Evolutionary conservation across 1,140 invertebrate genomes (phyloP).

Genomic region (Cryptotermes secundus): DNA sequence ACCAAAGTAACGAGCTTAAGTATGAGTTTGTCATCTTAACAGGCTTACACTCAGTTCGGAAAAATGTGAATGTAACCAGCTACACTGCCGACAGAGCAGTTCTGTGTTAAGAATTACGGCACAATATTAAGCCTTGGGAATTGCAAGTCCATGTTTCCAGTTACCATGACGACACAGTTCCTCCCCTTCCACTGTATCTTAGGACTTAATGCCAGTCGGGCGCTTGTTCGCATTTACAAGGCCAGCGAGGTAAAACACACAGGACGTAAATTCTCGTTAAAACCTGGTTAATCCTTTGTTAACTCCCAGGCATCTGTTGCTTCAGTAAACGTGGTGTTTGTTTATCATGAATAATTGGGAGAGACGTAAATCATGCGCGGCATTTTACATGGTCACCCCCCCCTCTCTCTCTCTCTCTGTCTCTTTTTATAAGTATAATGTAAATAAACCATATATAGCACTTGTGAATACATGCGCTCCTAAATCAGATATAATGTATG

Average conservation of each 20-base stretch:
- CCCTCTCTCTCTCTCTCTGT: no score
- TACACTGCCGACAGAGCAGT: not conserved
- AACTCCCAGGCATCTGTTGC: conserved; percentile 14
- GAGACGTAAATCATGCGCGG: conserved; percentile 4
- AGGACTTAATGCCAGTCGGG: conserved; percentile 10
- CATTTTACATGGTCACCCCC: not conserved
- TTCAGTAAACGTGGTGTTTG: not conserved
- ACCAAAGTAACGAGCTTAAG: no score
- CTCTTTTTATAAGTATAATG: conserved; percentile 3
- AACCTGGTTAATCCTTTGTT: conserved; percentile 16
- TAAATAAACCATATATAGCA: not conserved
- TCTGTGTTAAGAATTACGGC: not conserved
- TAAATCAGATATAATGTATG: not conserved
- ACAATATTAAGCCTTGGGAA: conserved; percentile 10
- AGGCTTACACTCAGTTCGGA: not conserved
- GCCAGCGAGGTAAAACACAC: not conserved
- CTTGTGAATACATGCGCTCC: no score
- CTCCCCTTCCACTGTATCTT: not conserved
- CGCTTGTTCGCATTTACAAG: not conserved
- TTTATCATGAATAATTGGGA: conserved; percentile 19
- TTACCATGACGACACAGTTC: not conserved
- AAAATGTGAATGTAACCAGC: not conserved
- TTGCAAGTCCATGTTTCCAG: not conserved
- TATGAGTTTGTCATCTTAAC: not conserved
- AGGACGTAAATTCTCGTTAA: conserved; percentile 13